Percentiles rank a stretch among this genome's conserved stretches.
phyloP scores from a whole-genome alignment of 2,797 vertebrate species.

The Lepidocolaptes lacrymiger region DNA sequence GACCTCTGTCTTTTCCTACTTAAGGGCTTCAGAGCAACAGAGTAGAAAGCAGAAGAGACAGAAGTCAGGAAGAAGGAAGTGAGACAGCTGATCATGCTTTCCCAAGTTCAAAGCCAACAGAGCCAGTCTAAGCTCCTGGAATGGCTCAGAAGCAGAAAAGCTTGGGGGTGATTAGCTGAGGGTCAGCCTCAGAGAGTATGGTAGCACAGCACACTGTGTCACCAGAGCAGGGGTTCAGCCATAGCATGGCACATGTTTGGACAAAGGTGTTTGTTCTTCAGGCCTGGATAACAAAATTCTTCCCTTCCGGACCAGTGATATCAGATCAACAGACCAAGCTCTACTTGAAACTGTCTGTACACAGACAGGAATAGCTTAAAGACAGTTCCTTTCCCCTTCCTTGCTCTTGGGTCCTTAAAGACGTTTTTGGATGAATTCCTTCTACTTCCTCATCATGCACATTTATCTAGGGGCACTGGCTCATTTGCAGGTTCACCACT shows the following conservation, averaged over 20 bases:
- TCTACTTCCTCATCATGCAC: background rate
- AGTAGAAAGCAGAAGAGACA: background rate
- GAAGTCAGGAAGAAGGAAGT: background rate
- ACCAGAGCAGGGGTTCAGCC: background rate
- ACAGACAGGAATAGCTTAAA: background rate
- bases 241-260: fast-evolving
- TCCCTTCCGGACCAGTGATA: background rate
- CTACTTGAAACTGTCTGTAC: background rate
- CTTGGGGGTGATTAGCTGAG: background rate
- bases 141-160: background rate
- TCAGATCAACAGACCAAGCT: background rate
- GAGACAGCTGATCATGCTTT: background rate
- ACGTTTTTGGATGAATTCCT: background rate
- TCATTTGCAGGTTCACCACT: background rate
- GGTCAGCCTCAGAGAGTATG: background rate
- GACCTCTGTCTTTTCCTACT: background rate
- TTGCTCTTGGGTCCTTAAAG: background rate
- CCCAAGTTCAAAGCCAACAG: background rate
- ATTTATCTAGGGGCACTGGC: background rate
- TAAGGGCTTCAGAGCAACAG: fast-evolving
- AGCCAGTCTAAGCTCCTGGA: background rate
- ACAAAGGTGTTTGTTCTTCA: background rate
- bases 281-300: background rate
- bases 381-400: background rate
- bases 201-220: fast-evolving